phyloP scores from a whole-genome alignment of 2,113 vertebrate species.

The Gymnogyps californianus region DNA sequence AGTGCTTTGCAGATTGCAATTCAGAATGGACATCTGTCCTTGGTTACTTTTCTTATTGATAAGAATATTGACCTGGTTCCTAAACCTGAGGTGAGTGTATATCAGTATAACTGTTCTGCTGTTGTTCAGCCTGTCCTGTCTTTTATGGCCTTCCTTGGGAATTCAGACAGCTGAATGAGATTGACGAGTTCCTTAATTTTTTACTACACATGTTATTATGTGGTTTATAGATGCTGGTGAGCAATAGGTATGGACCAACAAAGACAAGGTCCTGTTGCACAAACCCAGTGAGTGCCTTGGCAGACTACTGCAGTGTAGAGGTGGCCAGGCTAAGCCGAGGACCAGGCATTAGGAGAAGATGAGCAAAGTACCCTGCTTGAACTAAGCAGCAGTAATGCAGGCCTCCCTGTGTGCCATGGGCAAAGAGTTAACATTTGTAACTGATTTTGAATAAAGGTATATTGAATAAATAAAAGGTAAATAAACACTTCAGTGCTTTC shows the following conservation, averaged over 20 bases:
- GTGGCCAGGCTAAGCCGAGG: neutral
- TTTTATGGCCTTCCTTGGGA: neutral
- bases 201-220: rapidly evolving
- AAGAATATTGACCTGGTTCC: conserved; percentile 69
- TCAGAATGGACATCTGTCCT: conserved; percentile 73
- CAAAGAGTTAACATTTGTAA: neutral
- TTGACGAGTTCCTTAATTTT: neutral
- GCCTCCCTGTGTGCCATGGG: neutral
- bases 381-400: neutral
- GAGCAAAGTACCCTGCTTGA: neutral
- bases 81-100: conserved; percentile 75
- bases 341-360: neutral
- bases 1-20: conserved; percentile 77
- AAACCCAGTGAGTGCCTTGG: neutral
- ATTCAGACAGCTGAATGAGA: neutral
- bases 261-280: neutral
- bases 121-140: neutral
- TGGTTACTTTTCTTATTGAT: conserved; percentile 80
- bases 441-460: neutral
- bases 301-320: too few relatives aligned
- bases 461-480: neutral
- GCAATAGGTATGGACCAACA: neutral
- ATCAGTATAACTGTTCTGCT: neutral
- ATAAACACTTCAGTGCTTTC: neutral
- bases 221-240: neutral